These are phyloP conservation scores for Drosophila incognita DNA, from an alignment of 2,888 invertebrate genomes.

Conservation along the genomic window DNA sequence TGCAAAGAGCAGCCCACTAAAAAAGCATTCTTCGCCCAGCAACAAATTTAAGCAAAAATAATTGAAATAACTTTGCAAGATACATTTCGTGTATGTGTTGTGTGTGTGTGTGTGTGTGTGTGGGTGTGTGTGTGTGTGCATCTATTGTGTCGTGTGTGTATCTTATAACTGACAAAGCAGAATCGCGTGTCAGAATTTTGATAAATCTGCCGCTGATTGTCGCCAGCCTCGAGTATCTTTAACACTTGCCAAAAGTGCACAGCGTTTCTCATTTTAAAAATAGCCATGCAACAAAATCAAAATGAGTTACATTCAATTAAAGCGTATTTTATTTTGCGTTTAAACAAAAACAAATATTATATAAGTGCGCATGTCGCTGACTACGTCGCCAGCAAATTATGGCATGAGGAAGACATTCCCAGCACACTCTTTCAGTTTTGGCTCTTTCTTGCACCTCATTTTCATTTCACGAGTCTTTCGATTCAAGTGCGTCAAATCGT, in stretches of 20 bases:
- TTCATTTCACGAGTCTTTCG: constrained; percentile 50
- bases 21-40: constrained; percentile 41
- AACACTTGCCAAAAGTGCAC: constrained; percentile 63
- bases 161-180: constrained; percentile 28
- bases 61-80: constrained; percentile 67
- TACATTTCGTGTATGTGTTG: constrained; percentile 28
- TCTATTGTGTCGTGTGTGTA: constrained; percentile 8
- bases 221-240: constrained; percentile 31
- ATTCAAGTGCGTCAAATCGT: constrained; percentile 64
- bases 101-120: neutral
- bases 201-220: constrained; percentile 70
- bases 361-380: constrained; percentile 30
- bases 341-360: constrained; percentile 50
- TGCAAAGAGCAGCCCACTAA: constrained; percentile 27
- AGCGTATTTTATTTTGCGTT: constrained; percentile 72
- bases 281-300: constrained; percentile 46
- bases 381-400: constrained; percentile 55
- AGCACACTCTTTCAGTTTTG: constrained; percentile 2
- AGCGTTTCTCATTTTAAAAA: constrained; percentile 54
- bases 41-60: constrained; percentile 61
- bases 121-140: constrained; percentile 16
- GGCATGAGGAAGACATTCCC: constrained; percentile 54
- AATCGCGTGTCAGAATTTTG: constrained; percentile 73
- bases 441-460: constrained; percentile 63
- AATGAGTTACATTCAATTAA: constrained; percentile 68